A percentile compares a stretch with the other conserved stretches of the same genome.
Conservation (phyloP, 2,113 vertebrate species). For the Colistium nudipinnis region DNA sequence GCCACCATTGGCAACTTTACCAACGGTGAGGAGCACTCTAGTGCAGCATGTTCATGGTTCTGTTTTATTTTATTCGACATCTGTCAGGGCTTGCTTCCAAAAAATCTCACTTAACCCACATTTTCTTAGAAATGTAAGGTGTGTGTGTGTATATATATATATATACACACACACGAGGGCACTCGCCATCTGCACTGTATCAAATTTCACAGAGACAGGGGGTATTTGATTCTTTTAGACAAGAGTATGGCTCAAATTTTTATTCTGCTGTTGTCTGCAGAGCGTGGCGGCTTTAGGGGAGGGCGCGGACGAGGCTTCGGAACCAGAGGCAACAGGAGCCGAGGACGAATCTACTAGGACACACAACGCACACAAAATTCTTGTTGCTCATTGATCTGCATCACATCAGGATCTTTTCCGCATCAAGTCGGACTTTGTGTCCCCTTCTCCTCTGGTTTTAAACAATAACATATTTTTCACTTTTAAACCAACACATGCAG, state of each 20-base stretch:
- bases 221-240: no score
- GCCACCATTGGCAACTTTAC: slow-evolving; percentile 92
- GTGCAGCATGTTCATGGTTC: background rate
- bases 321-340: slow-evolving; percentile 90
- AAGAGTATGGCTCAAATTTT: no score
- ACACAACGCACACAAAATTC: background rate
- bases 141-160: no score
- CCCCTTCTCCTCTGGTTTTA: slow-evolving; percentile 6
- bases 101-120: no score
- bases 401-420: slow-evolving; percentile 47
- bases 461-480: slow-evolving; percentile 39
- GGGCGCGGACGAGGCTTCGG: slow-evolving; percentile 93
- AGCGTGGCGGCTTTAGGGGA: slow-evolving; percentile 94
- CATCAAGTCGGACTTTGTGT: slow-evolving; percentile 43
- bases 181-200: no score
- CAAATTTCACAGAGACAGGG: no score
- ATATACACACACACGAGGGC: no score
- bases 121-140: no score
- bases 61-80: no score
- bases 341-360: slow-evolving; percentile 92
- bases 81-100: no score
- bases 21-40: slow-evolving; percentile 85
- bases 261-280: slow-evolving; percentile 66
- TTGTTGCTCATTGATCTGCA: slow-evolving; percentile 61
- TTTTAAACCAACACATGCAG: slow-evolving; percentile 2